Conservation (phyloP, 2,888 invertebrate genomes). For the Habrosyne pyritoides region DNA sequence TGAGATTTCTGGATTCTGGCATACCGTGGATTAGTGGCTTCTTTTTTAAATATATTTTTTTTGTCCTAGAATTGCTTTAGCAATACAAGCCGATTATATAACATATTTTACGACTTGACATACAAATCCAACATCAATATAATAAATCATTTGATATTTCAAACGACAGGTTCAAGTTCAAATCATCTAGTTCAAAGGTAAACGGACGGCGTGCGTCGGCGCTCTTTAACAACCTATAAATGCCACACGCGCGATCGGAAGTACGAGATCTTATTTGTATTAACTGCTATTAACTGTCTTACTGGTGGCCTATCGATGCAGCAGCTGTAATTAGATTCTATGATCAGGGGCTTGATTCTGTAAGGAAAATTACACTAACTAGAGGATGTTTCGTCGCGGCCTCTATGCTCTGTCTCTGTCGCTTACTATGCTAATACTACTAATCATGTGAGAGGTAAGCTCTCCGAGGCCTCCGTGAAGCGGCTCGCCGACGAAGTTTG, state of each 20-base stretch:
- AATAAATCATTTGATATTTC: slow-evolving; percentile 15
- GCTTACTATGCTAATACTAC: too few relatives aligned
- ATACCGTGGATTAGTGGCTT: too few relatives aligned
- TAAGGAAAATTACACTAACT: too few relatives aligned
- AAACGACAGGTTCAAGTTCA: slow-evolving; percentile 51
- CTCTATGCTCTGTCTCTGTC: too few relatives aligned
- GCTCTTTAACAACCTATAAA: slow-evolving; percentile 42
- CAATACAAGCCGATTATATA: background rate
- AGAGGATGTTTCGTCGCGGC: too few relatives aligned
- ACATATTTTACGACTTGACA: background rate
- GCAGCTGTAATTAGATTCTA: slow-evolving; percentile 36
- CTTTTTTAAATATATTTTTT: too few relatives aligned
- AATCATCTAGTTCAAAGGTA: slow-evolving; percentile 53
- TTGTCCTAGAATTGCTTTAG: too few relatives aligned
- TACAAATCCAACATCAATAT: background rate
- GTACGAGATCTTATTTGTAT: slow-evolving; percentile 7
- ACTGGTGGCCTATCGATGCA: slow-evolving; percentile 23
- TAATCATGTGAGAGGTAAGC: too few relatives aligned
- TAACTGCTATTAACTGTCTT: slow-evolving; percentile 34
- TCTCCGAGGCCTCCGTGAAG: too few relatives aligned
- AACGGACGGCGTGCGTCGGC: slow-evolving; percentile 35
- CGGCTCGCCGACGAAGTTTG: too few relatives aligned
- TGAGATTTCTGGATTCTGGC: too few relatives aligned
- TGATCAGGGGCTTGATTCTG: too few relatives aligned
- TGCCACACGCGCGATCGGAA: slow-evolving; percentile 29